A percentile compares a stretch with the other conserved stretches of the same genome.
Conservation (phyloP, 1,140 invertebrate genomes). For the Trialeurodes vaporariorum region DNA sequence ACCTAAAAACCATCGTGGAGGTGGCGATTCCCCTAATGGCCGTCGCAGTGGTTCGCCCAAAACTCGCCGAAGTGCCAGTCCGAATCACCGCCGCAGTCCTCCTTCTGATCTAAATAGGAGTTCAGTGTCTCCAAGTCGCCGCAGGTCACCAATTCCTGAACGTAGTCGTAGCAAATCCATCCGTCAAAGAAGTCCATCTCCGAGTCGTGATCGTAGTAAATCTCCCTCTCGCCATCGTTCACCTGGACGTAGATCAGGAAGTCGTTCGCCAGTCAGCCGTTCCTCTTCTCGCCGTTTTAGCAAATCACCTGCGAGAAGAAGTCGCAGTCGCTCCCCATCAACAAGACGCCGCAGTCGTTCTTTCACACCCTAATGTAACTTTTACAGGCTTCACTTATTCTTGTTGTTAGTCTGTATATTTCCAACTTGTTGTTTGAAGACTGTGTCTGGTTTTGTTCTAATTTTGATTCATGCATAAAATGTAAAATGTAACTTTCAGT, state of each 20-base stretch:
- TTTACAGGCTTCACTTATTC: no score
- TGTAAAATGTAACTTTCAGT: no score
- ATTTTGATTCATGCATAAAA: no score
- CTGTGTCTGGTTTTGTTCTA: no score
- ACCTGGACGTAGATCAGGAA: neutral
- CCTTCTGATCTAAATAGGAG: slow-evolving; percentile 2
- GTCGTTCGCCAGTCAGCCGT: neutral
- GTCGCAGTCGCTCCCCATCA: slow-evolving; percentile 9
- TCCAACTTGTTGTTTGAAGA: no score
- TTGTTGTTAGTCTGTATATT: no score
- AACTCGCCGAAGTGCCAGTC: neutral
- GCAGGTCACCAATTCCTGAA: neutral
- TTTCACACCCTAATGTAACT: neutral
- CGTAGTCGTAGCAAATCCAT: neutral
- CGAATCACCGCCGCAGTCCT: neutral
- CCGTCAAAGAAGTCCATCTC: neutral
- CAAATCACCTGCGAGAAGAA: slow-evolving; percentile 3
- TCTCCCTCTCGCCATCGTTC: slow-evolving; percentile 8
- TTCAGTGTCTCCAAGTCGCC: neutral
- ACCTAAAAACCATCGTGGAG: no score
- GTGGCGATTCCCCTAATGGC: no score
- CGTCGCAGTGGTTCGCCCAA: neutral
- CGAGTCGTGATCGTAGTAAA: neutral
- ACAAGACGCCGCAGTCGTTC: neutral
- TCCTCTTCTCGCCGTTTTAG: neutral